phyloP scores from a whole-genome alignment of 2,888 invertebrate species.

The Archaeoteleia sp. region DNA sequence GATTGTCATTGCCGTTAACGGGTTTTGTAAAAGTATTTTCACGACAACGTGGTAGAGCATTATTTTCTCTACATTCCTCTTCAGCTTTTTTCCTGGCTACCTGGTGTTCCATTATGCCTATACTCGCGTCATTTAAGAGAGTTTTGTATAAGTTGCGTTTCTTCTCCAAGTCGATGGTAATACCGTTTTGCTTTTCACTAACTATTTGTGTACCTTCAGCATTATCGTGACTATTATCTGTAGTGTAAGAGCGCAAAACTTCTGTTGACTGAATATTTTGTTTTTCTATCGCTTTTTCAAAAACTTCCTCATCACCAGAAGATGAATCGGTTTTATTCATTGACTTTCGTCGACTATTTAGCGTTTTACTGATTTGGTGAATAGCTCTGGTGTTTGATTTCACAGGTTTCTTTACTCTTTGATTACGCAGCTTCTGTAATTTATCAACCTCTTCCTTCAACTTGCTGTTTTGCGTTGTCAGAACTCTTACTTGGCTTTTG shows the following conservation, averaged over 20 bases:
- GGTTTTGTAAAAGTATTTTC: not conserved
- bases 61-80: conserved; percentile 12
- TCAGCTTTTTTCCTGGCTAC: conserved; percentile 48
- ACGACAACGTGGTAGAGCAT: not conserved
- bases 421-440: conserved; percentile 80
- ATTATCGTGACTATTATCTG: not conserved
- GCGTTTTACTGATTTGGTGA: conserved; percentile 83
- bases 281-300: conserved; percentile 22
- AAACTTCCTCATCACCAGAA: conserved; percentile 55
- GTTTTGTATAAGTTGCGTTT: conserved; percentile 66
- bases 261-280: not conserved
- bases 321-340: conserved; percentile 53
- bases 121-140: conserved; percentile 67
- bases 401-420: conserved; percentile 69
- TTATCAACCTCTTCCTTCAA: conserved; percentile 81
- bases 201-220: conserved; percentile 1
- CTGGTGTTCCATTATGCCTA: conserved; percentile 56
- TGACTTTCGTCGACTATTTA: conserved; percentile 64
- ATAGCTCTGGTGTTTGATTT: conserved; percentile 84
- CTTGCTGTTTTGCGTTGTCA: conserved; percentile 82
- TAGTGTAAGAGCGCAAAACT: too few species aligned
- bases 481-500: conserved; percentile 83
- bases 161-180: conserved; percentile 57
- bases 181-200: conserved; percentile 25
- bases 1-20: not conserved